Conservation (phyloP, 2,113 vertebrate species). For the Phasianus colchicus region DNA sequence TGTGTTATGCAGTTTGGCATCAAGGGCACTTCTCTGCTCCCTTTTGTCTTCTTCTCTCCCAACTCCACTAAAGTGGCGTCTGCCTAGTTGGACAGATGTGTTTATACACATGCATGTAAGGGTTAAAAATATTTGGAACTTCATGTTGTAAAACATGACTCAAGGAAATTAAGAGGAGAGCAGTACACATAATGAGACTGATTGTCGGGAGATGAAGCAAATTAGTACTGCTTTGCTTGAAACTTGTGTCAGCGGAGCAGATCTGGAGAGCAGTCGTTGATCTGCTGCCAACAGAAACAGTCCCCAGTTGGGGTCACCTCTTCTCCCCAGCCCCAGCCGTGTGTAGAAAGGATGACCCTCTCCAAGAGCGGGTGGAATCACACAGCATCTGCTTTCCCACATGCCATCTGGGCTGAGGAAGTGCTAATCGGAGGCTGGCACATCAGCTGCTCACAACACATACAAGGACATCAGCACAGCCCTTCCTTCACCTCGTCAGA, state of each 20-base stretch:
- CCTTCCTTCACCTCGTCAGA: neutral
- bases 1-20: neutral
- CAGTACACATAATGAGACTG: neutral
- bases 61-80: neutral
- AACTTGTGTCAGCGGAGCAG: neutral
- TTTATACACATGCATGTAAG: neutral
- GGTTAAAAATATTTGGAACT: neutral
- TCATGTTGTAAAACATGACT: neutral
- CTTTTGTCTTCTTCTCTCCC: neutral
- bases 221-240: neutral
- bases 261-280: accelerated
- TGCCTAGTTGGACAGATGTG: neutral
- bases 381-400: neutral
- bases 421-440: accelerated
- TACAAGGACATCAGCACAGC: neutral
- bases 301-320: neutral
- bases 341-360: neutral
- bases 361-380: neutral
- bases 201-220: neutral
- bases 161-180: neutral
- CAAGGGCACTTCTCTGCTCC: neutral
- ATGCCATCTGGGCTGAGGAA: neutral
- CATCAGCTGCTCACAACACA: neutral
- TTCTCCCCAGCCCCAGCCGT: neutral
- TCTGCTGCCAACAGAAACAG: neutral